Conservation (phyloP, 1,140 invertebrate genomes). For the Phenacoccus solenopsis region DNA sequence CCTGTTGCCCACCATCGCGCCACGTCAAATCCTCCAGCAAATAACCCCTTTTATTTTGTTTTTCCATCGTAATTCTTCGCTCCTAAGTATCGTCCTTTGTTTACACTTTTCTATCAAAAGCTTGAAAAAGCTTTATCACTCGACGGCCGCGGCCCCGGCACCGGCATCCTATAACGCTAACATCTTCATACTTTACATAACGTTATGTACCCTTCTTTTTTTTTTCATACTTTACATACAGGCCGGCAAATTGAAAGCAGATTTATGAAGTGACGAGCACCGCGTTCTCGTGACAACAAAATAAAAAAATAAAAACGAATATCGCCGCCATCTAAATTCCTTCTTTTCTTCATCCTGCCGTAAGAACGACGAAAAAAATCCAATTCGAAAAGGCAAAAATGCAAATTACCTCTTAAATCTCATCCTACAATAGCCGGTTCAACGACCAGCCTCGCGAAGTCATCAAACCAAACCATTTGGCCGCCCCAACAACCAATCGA, state of each 20-base stretch:
- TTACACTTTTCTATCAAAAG: constrained; percentile 16
- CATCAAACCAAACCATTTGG: too few species aligned
- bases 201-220: not conserved
- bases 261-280: not conserved
- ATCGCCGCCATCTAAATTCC: too few species aligned
- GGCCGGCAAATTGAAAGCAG: not conserved
- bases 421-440: too few species aligned
- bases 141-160: not conserved
- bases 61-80: not conserved
- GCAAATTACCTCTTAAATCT: too few species aligned
- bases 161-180: not conserved
- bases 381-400: too few species aligned
- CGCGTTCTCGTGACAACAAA: too few species aligned
- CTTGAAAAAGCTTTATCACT: not conserved
- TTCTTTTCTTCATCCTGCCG: too few species aligned
- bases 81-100: constrained; percentile 8
- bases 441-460: too few species aligned
- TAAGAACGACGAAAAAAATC: too few species aligned
- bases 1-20: not conserved
- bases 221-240: not conserved
- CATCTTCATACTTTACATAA: constrained; percentile 12
- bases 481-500: too few species aligned
- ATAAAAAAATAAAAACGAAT: too few species aligned
- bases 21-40: not conserved
- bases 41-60: not conserved